These are phyloP conservation scores for Felis chaus DNA, from an alignment of 2,113 vertebrate species.

Conservation along the genomic window DNA sequence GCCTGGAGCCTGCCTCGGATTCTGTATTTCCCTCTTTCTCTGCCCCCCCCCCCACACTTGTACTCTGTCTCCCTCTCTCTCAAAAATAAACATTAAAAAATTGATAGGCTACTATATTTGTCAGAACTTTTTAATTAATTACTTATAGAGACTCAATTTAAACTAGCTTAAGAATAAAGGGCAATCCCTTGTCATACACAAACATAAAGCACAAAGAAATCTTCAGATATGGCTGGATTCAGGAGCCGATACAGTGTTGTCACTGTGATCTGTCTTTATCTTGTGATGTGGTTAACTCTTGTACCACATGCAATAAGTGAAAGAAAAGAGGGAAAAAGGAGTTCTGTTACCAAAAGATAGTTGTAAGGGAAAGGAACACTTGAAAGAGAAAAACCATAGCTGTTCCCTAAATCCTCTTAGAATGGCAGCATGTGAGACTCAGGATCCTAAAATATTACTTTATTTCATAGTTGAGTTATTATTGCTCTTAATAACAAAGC, in stretches of 20 bases:
- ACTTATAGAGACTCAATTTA: not conserved
- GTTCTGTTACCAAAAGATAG: not conserved
- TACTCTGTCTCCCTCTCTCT: no score
- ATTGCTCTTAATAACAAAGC: not conserved
- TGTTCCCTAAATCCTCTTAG: not conserved
- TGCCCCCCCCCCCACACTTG: no score
- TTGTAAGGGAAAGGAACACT: not conserved
- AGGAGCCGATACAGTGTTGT: not conserved
- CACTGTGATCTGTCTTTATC: not conserved
- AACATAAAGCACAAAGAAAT: not conserved
- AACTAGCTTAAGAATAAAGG: not conserved
- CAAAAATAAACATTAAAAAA: not conserved
- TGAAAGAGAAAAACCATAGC: not conserved
- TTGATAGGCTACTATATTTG: not conserved
- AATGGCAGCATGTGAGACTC: not conserved
- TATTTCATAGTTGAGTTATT: not conserved
- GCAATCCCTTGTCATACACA: not conserved
- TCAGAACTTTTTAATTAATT: not conserved
- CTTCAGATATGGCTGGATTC: not conserved
- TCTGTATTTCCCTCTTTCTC: no score
- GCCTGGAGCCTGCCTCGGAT: no score
- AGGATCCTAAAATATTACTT: not conserved
- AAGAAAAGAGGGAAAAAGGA: not conserved
- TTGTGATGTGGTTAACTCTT: not conserved
- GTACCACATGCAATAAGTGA: not conserved